A percentile compares a stretch with the other conserved stretches of the same genome.
These are phyloP conservation scores for Trachops cirrhosus DNA, from an alignment of 2,797 vertebrate species.

Conservation along the genomic window DNA sequence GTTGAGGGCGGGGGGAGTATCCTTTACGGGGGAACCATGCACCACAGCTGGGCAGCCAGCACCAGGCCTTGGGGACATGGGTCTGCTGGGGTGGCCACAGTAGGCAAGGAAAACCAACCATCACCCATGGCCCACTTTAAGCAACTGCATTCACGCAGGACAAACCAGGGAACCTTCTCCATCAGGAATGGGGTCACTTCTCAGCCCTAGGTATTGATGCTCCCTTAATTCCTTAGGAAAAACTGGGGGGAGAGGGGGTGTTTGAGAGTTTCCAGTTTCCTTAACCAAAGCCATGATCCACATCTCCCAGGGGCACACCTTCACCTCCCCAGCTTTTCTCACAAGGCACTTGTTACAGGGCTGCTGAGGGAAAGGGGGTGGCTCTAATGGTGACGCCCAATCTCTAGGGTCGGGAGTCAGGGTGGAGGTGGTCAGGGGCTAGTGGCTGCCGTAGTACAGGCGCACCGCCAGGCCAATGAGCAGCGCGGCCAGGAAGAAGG, in stretches of 20 bases:
- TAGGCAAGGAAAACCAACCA: neutral
- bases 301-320: neutral
- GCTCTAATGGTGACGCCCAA: neutral
- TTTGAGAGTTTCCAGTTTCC: neutral
- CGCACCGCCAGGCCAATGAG: conserved; percentile 90
- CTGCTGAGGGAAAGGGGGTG: neutral
- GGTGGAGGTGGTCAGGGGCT: conserved; percentile 30
- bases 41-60: neutral
- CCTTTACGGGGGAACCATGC: neutral
- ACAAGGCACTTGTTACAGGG: conserved; percentile 75
- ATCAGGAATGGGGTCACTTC: neutral
- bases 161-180: neutral
- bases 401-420: neutral
- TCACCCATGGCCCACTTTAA: neutral
- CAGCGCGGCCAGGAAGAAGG: conserved; percentile 87
- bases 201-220: neutral
- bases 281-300: conserved; percentile 12
- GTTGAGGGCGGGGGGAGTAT: neutral
- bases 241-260: neutral
- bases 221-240: neutral
- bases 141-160: neutral
- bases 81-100: neutral
- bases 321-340: conserved; percentile 31
- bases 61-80: neutral
- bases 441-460: conserved; percentile 88